A percentile compares a stretch with the other conserved stretches of the same genome.
Evolutionary conservation across 2,797 vertebrate genomes (phyloP).

Genomic region (Danio kyathit): DNA sequence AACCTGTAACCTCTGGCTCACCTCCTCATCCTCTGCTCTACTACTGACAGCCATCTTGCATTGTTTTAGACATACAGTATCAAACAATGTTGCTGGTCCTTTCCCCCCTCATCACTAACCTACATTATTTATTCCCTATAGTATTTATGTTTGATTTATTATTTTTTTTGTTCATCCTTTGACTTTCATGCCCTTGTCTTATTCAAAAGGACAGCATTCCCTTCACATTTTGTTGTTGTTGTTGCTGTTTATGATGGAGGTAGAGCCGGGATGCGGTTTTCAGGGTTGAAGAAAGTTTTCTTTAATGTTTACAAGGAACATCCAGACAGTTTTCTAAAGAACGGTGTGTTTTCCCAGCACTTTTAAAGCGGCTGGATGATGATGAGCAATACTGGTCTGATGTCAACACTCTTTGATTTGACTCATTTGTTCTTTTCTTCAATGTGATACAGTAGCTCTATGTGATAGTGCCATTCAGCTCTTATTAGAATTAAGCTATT

Average conservation of each 20-base stretch:
- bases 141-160: slow-evolving; percentile 63
- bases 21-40: slow-evolving; percentile 55
- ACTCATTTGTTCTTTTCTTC: slow-evolving; percentile 54
- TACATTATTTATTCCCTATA: slow-evolving; percentile 58
- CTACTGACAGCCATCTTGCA: slow-evolving; percentile 59
- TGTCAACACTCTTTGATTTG: slow-evolving; percentile 65
- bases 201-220: slow-evolving; percentile 46
- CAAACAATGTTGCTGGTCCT: slow-evolving; percentile 47
- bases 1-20: slow-evolving; percentile 56
- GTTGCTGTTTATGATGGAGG: slow-evolving; percentile 50
- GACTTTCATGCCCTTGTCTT: slow-evolving; percentile 3
- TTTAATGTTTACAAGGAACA: slow-evolving; percentile 60
- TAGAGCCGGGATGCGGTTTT: slow-evolving; percentile 53
- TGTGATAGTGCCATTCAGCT: slow-evolving; percentile 72
- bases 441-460: slow-evolving; percentile 27
- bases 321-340: slow-evolving; percentile 46
- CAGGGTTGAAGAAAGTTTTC: slow-evolving; percentile 55
- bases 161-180: slow-evolving; percentile 29
- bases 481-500: slow-evolving; percentile 71
- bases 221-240: slow-evolving; percentile 25
- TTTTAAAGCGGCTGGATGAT: slow-evolving; percentile 57
- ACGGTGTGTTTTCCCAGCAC: slow-evolving; percentile 45
- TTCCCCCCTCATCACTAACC: slow-evolving; percentile 43
- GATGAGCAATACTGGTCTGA: slow-evolving; percentile 65
- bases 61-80: slow-evolving; percentile 38